phyloP scores from a whole-genome alignment of 1,140 invertebrate species.

The Augochlora pura region DNA sequence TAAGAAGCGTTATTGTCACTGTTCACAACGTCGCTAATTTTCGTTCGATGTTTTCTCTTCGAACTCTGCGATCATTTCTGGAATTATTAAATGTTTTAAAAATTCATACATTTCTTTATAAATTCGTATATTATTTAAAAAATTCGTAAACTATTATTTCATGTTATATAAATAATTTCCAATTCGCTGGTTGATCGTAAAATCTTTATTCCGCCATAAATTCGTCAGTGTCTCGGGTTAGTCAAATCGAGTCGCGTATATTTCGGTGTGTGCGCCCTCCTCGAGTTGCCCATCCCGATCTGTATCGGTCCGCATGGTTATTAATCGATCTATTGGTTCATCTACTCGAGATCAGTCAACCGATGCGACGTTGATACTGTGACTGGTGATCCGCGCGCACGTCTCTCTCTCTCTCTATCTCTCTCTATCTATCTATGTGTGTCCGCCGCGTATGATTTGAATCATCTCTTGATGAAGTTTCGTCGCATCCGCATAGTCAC shows the following conservation, averaged over 20 bases:
- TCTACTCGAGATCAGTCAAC: not conserved
- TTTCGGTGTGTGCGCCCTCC: not conserved
- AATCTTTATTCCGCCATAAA: not conserved
- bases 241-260: not conserved
- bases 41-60: too few species aligned
- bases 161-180: too few species aligned
- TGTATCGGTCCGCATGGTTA: not conserved
- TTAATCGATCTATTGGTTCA: constrained; percentile 36
- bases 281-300: not conserved
- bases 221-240: not conserved
- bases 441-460: constrained; percentile 20
- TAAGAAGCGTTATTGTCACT: too few species aligned
- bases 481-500: not conserved
- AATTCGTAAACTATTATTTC: too few species aligned
- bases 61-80: too few species aligned
- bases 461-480: constrained; percentile 16
- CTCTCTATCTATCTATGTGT: too few species aligned
- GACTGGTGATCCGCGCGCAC: not conserved
- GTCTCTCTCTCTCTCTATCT: too few species aligned
- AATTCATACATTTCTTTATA: too few species aligned
- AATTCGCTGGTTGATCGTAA: too few species aligned
- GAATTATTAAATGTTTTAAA: too few species aligned
- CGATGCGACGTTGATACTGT: constrained; percentile 16
- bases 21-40: too few species aligned
- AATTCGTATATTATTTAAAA: too few species aligned